Base-by-base conservation (phyloP, 1,140 invertebrate species). In the Stegodyphus dumicola region DNA sequence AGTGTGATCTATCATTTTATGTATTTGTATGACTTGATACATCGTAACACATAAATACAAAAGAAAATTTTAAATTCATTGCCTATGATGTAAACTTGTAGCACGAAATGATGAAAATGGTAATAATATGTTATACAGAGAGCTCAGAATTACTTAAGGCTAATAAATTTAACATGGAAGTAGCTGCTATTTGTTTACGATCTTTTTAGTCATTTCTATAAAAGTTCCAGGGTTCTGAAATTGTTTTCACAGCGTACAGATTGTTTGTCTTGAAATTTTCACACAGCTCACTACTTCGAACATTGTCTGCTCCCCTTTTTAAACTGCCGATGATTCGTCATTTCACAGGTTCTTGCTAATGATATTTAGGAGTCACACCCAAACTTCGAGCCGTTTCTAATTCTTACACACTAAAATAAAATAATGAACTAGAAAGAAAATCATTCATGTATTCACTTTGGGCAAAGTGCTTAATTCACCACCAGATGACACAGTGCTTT, bases 131-230 rank as follows among this genome's bases (percentile, higher is more conserved):
- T 33, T 33, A 33, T 33, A 33, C 1, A 33, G 33, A 33, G 3
- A 33, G 33, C 33, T 33, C 33, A 33, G 33, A 33, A 33, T 1
- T 1, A 33, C 33, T 33, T 33, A 1, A 33, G 33, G 79, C 5
- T 51, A 65, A 6, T 5, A 81, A 13, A 70, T 52, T 3, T 69
- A 81, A 5, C 74, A 70, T n/a, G 79, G 66, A 9, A 69, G 66
- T 2, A 18, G 10, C 6, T 48, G 66, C 17, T n/a, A 48, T 48
- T 69, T n/a, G n/a, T 69, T n/a, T n/a, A 69, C 33, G n/a, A n/a
- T n/a, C 17, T 69, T n/a, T 1, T n/a, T 6, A 48, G 66, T 18
- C 33, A 1, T 69, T 48, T n/a, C n/a, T n/a, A 2, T 5, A 48
- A 69, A 2, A 48, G 9, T 17, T 18, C 66, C 66, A n/a, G 10